Conservation (phyloP, 1,140 invertebrate species). For the Luehdorfia chinensis region DNA sequence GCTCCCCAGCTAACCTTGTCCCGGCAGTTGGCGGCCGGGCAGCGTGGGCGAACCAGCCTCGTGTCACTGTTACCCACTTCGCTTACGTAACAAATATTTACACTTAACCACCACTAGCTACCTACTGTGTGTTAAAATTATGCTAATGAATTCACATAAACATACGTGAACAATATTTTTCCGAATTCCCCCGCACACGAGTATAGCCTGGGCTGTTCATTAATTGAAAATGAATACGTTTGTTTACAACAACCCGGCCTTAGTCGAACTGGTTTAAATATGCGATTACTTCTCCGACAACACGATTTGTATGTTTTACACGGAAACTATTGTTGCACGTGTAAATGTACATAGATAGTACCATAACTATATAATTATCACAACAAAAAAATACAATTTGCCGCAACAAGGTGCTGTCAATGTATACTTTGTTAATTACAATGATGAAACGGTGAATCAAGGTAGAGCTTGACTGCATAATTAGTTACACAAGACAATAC, state of each 20-base stretch:
- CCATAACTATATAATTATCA: too few species aligned
- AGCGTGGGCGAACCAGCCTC: constrained; percentile 47
- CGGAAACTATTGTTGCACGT: too few species aligned
- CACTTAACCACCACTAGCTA: constrained; percentile 18
- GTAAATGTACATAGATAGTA: too few species aligned
- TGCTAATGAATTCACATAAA: constrained; percentile 2
- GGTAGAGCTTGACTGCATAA: too few species aligned
- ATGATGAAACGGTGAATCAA: too few species aligned
- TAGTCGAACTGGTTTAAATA: constrained; percentile 4
- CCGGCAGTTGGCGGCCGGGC: constrained; percentile 47
- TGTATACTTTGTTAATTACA: too few species aligned
- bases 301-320: too few species aligned
- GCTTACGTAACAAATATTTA: constrained; percentile 52
- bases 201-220: neutral
- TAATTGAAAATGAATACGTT: constrained; percentile 9
- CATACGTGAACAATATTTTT: neutral
- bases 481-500: too few species aligned
- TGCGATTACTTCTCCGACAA: neutral
- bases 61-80: constrained; percentile 39
- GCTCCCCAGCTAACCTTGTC: constrained; percentile 54
- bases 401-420: too few species aligned
- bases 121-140: constrained; percentile 1
- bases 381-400: too few species aligned
- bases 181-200: constrained; percentile 3
- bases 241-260: constrained; percentile 6